Evolutionary conservation across 2,797 vertebrate species (phyloP), one percentile per base, ranked within the genome.

Genomic region (Psittacula echo): DNA sequence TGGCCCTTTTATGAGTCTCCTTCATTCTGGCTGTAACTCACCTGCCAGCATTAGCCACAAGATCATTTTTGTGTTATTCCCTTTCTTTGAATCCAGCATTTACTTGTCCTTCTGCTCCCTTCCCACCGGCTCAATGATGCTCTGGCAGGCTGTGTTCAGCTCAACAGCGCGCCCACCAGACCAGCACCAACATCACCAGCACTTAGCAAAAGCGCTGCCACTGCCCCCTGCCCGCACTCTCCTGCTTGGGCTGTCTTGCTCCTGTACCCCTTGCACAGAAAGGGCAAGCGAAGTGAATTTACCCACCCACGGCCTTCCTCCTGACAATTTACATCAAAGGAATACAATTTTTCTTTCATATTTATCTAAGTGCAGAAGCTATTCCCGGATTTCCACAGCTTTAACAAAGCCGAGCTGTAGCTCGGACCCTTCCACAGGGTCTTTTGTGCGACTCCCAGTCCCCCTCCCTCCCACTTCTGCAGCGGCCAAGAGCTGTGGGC

Each of bases 401-500:
- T 42, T 85, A 74, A 24, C 1, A 3, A 74, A 65, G 47, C 14
- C 13, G 3, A 79, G 13, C 23, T n/a, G 48, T n/a, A 67, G 30
- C 39, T 79, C 51, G 37, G 39, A 42, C 15, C 6, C 21, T 78
- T 56, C 22, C 32, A 29, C 4, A 12, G 14, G 9, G 39, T 42
- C 21, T 60, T 5, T 21, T 27, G 7, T 15, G 39, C 70, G 45
- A n/a, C 13, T 47, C 39, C 13, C 14, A n/a, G 39, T 7, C 34
- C 29, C 6, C 4, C 23, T 68, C 20, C 22, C 34, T 47, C 16
- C 5, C 7, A 26, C 16, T 60, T 77, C 65, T 24, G 12, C 50
- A 68, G 37, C 0, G 0, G 27, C n/a, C 50, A 48, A 75, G 53
- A 23, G 34, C n/a, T 64, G 48, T 48, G 1, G 0, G 20, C 48